A percentile compares a stretch with the other conserved stretches of the same genome.
These are phyloP conservation scores for Lithophane leautieri DNA, from an alignment of 2,888 invertebrate species.

Conservation along the genomic window DNA sequence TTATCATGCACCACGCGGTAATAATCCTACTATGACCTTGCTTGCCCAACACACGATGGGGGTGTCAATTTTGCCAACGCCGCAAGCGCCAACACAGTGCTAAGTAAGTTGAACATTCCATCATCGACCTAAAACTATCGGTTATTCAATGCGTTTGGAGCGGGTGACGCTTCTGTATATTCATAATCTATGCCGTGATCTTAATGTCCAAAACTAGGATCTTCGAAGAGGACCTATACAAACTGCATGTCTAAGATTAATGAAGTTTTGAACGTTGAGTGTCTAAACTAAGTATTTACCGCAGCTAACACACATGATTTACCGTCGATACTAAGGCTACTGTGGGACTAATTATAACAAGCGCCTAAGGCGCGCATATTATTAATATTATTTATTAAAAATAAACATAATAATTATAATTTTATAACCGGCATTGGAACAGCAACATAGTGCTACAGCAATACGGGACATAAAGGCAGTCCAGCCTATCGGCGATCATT, in stretches of 20 bases:
- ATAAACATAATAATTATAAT: too few species aligned
- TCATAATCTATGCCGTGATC: slow-evolving; percentile 2
- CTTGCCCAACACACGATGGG: background rate
- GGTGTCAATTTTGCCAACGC: background rate
- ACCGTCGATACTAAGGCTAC: background rate
- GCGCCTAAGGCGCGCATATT: too few species aligned
- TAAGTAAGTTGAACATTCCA: background rate
- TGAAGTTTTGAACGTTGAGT: slow-evolving; percentile 45
- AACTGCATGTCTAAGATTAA: slow-evolving; percentile 56
- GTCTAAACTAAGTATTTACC: slow-evolving; percentile 40
- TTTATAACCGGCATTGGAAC: too few species aligned
- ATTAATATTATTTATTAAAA: too few species aligned
- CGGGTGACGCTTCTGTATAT: slow-evolving; percentile 4
- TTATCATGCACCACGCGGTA: background rate
- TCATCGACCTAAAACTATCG: background rate
- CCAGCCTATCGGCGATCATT: too few species aligned
- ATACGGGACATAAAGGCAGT: too few species aligned
- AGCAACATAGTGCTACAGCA: too few species aligned
- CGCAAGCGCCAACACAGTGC: background rate
- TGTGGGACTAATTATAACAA: too few species aligned
- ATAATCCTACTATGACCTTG: background rate
- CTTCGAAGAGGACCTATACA: slow-evolving; percentile 43
- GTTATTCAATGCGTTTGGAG: background rate
- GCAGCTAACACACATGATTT: slow-evolving; percentile 29
- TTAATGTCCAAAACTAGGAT: slow-evolving; percentile 33